Base-by-base conservation (phyloP, 2,797 vertebrate genomes). In the Melanogrammus aeglefinus region DNA sequence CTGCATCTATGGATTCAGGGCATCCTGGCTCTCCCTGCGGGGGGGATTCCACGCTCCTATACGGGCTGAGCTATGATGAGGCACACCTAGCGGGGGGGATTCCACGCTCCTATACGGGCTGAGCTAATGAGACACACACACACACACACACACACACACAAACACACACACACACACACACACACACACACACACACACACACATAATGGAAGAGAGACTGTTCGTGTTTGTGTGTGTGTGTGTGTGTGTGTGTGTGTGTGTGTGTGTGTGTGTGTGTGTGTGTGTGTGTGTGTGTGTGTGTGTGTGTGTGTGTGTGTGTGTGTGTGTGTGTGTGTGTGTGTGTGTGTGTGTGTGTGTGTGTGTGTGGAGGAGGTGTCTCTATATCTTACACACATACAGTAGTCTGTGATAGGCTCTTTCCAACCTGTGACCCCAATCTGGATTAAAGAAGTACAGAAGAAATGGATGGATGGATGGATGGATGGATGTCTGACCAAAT, bases 361-460 rank as follows among this genome's bases (percentile, higher is more conserved):
- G 66, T 13, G 66, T 27, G 66, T 27, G 66, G 24, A 33, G 24
- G 9, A 27, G 24, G 69, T 31, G 4, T 14, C 10, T 71, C 24
- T 71, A 10, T 35, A 38, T 74, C 21, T 92, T 87, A 96, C 57
- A 63, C 24, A 69, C 63, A 88, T 95, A 96, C 76, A 85, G 88
- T 1, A 92, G 94, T 82, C 92, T 90, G 72, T 88, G 82, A 3
- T 39, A 86, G 77, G 36, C 90, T 85, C 57, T 63, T 24, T 63
- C 21, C 57, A n/a, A 24, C n/a, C n/a, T 24, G n/a, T 24, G 57
- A 63, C 57, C 57, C 63, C 63, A 27, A 69, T 69, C 63, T 69
- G 63, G n/a, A 69, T 27, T 69, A 12, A 69, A 27, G 24, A 12
- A 9, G 8, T 69, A 69, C 24, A 69, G 7, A 4, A 69, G 10